Conservation (phyloP, 35 echinoderm and acorn worm species). For the Lytechinus variegatus region DNA sequence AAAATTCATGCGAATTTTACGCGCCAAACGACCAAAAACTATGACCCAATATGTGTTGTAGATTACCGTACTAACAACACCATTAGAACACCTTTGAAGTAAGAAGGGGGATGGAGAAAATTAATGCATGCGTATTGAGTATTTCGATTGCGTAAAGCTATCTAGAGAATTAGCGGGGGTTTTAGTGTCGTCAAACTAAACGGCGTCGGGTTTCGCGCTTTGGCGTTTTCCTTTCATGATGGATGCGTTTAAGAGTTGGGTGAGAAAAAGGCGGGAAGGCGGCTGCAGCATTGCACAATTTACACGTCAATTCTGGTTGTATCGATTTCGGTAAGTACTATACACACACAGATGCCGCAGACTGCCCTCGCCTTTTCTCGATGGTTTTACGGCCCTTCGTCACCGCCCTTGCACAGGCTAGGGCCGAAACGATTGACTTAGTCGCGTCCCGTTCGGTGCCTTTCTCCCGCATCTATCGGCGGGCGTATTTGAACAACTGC, state of each 20-base stretch:
- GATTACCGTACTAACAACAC: constrained; percentile 42
- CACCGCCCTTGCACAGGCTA: neutral
- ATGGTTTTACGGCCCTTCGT: constrained; percentile 49
- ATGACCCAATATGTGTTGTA: constrained; percentile 35
- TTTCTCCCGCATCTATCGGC: constrained; percentile 25
- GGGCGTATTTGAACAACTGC: constrained; percentile 50
- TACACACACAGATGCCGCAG: constrained; percentile 49
- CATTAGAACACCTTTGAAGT: constrained; percentile 49
- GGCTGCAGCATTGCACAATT: constrained; percentile 26
- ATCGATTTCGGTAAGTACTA: constrained; percentile 56
- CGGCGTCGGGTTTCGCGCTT: constrained; percentile 22
- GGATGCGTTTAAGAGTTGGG: constrained; percentile 29
- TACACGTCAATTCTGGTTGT: constrained; percentile 51
- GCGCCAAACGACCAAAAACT: constrained; percentile 31
- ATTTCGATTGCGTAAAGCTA: constrained; percentile 51
- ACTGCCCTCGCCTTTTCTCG: constrained; percentile 8
- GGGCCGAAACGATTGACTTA: constrained; percentile 17
- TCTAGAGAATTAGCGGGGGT: constrained; percentile 25
- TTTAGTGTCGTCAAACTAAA: constrained; percentile 34
- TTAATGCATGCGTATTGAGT: neutral
- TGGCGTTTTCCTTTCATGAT: constrained; percentile 18
- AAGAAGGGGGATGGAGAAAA: neutral
- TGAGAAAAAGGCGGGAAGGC: constrained; percentile 49
- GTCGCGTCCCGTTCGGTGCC: constrained; percentile 8
- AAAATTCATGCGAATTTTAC: constrained; percentile 45